A percentile compares a stretch with the other conserved stretches of the same genome.
phyloP scores from a whole-genome alignment of 2,888 invertebrate genomes.

The Apodemia zela region DNA sequence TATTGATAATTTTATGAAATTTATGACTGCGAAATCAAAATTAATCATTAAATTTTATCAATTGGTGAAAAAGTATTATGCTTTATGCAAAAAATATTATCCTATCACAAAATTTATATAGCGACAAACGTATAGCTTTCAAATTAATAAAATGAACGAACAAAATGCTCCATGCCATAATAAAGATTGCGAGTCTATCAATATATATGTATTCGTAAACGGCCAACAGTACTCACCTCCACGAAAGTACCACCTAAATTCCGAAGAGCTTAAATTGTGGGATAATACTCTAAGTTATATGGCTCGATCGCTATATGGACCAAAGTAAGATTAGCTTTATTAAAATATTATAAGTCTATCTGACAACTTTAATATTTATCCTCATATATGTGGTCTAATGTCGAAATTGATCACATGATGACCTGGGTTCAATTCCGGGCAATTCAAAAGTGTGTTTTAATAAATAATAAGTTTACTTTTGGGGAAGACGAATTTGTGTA shows the following conservation, averaged over 20 bases:
- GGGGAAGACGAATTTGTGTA: no score
- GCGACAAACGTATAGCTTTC: background rate
- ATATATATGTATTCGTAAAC: slow-evolving; percentile 62
- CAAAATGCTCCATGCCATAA: slow-evolving; percentile 36
- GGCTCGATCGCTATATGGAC: slow-evolving; percentile 56
- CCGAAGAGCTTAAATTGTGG: slow-evolving; percentile 52
- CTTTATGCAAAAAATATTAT: background rate
- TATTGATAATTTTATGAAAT: slow-evolving; percentile 7
- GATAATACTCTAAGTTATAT: slow-evolving; percentile 45
- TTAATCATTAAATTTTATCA: slow-evolving; percentile 19
- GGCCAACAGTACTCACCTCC: slow-evolving; percentile 61
- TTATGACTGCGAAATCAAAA: slow-evolving; percentile 4
- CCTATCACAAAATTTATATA: background rate
- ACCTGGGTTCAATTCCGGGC: no score
- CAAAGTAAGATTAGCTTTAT: slow-evolving; percentile 41
- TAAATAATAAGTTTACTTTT: no score
- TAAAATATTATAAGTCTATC: no score
- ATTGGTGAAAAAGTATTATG: background rate
- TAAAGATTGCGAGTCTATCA: slow-evolving; percentile 38
- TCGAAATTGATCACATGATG: no score
- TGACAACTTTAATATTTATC: no score
- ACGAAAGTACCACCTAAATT: slow-evolving; percentile 56
- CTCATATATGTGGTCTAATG: no score
- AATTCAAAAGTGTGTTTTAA: no score
- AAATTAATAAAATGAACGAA: slow-evolving; percentile 25